Evolutionary conservation across 2,113 vertebrate genomes (phyloP), one percentile per base, ranked within the genome.

Genomic region (Heteronetta atricapilla): DNA sequence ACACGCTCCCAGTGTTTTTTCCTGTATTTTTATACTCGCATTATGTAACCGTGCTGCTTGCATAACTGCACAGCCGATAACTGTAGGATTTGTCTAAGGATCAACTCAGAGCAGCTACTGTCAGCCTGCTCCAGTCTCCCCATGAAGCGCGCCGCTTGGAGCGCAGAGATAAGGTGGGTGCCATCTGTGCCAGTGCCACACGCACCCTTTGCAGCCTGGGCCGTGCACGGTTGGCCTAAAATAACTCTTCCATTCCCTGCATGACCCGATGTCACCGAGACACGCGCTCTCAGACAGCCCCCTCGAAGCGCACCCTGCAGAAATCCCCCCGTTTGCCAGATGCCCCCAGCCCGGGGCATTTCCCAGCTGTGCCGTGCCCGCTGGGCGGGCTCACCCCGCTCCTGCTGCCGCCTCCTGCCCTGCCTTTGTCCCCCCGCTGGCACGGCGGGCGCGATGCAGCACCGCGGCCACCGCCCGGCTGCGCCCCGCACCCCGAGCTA

Each of bases 1-100:
- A 91, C 78, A 64, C 28, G 6, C n/a, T 18, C 44, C 46, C 42
- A 10, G 66, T 18, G 53, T 82, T 83, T 93, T 87, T 2, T 38
- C 44, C 82, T 33, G 17, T 86, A 86, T 91, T 94, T 95, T 90
- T 79, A 69, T 34, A 58, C 82, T 70, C 46, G 4, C 4, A n/a
- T 98, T 97, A 97, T 69, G 46, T 89, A 98, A 97, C 75, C 25
- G 67, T 86, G 70, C 50, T 18, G 77, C 94, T 97, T 96, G 94
- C 93, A 75, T 94, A 97, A 97, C 68, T 6, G 46, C 88, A 34
- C 59, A 7, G 29, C 82, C 36, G 68, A 16, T 81, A 94, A 93
- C 81, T 55, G 86, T 22, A 31, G 90, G 73, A 78, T 94, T 94
- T 97, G 80, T 66, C 79, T 58, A 56, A 82, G 59, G 67, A 83